A percentile compares a stretch with the other conserved stretches of the same genome.
phyloP scores from a whole-genome alignment of 2,113 vertebrate species.

The Callipepla squamata region DNA sequence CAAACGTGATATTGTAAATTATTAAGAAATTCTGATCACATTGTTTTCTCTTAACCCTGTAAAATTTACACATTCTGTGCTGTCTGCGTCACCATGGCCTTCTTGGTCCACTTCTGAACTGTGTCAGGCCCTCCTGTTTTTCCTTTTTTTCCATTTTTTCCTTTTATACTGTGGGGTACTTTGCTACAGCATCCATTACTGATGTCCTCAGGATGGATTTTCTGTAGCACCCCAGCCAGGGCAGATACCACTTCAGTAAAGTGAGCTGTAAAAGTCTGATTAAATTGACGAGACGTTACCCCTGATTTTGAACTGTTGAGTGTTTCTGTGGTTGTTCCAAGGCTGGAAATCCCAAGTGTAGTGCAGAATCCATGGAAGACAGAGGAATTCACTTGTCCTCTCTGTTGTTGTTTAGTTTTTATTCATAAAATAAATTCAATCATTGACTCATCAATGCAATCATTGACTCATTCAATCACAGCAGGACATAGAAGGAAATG shows the following conservation, averaged over 20 bases:
- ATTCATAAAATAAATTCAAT: slow-evolving; percentile 44
- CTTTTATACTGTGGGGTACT: not conserved
- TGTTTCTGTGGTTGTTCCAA: not conserved
- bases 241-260: not conserved
- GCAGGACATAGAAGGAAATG: not conserved
- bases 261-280: not conserved
- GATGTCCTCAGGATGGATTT: not conserved
- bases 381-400: not conserved
- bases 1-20: not conserved
- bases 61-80: not conserved
- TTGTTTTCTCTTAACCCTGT: not conserved
- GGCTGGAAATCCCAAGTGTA: not conserved
- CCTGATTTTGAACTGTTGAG: not conserved
- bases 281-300: not conserved
- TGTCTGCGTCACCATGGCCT: not conserved
- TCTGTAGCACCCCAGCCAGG: not conserved
- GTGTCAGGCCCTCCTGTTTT: not conserved
- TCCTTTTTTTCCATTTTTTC: not conserved
- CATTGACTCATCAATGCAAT: not conserved
- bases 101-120: not conserved
- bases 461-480: not conserved
- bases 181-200: not conserved
- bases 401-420: slow-evolving; percentile 11
- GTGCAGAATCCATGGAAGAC: not conserved
- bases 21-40: not conserved